Evolutionary conservation across 2,888 invertebrate genomes (phyloP).

Genomic region (Netelia inedita): DNA sequence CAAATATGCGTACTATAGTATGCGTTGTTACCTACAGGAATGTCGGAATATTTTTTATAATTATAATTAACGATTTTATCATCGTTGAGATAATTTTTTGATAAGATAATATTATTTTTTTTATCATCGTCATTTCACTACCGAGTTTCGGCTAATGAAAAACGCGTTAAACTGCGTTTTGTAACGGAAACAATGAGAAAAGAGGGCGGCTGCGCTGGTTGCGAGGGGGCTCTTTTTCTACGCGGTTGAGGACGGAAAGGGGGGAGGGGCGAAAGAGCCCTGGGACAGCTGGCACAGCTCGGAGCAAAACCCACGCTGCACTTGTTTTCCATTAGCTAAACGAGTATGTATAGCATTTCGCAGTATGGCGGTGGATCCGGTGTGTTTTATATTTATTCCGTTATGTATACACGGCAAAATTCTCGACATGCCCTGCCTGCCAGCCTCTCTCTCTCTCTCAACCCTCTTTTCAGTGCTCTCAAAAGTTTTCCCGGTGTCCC

Average conservation of each 20-base stretch:
- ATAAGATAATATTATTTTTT: constrained; percentile 6
- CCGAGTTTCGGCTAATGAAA: constrained; percentile 12
- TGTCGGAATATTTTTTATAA: no score
- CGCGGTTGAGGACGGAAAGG: neutral
- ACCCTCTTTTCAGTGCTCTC: constrained; percentile 26
- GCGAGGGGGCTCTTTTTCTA: constrained; percentile 13
- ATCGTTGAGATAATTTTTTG: no score
- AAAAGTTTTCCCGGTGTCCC: constrained; percentile 28
- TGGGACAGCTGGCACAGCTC: constrained; percentile 55
- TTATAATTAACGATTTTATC: no score
- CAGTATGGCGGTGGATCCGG: constrained; percentile 14
- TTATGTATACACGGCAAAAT: constrained; percentile 33
- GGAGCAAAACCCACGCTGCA: constrained; percentile 58
- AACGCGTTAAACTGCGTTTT: constrained; percentile 16
- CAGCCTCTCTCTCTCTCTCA: constrained; percentile 10
- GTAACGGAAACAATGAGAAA: constrained; percentile 9
- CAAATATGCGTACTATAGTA: no score
- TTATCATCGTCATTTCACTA: neutral
- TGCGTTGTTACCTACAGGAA: no score
- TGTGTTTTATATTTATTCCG: constrained; percentile 44
- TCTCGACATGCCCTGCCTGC: constrained; percentile 39
- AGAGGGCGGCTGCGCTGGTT: neutral
- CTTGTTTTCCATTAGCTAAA: constrained; percentile 74
- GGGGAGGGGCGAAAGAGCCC: neutral
- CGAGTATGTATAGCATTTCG: constrained; percentile 71